Base-by-base conservation (phyloP, 2,888 invertebrate species). In the Caenorhabditis angaria region DNA sequence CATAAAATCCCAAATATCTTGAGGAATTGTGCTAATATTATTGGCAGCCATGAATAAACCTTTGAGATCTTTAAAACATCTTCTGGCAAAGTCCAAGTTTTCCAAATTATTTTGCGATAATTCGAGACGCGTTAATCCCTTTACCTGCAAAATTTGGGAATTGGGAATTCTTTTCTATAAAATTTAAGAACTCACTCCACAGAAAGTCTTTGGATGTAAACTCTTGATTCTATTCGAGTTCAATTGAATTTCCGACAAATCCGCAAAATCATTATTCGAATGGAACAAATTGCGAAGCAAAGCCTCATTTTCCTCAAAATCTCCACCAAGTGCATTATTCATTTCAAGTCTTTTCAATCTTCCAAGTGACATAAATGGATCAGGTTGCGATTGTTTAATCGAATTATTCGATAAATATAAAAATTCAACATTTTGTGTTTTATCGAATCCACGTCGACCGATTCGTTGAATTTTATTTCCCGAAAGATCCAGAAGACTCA, bases 361-460 rank as follows among this genome's bases (percentile, higher is more conserved):
- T 35, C 51, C 35, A 12, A 73, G 28, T 18, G 65, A 29, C 51
- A 60, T 65, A 12, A 73, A 69, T 24, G 73, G 73, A 32, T 73
- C 68, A 5, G 55, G 65, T 29, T 65, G 73, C 3, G 62, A 35
- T 25, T 68, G 65, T 2, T 54, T 18, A 32, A 81, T 77, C 28
- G 67, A 47, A 63, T 82, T 82, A 22, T 71, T 35, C 1, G 66
- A 55, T 54, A 82, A 51, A 55, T 82, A 76, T 41, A 82, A 55
- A 53, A 67, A 77, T 35, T 82, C 72, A 10, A 82, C 76, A 28
- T 76, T 68, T 12, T 68, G 61, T 18, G 65, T 63, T 10, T 80
- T 80, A 12, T 76, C 67, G 54, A 82, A 76, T 56, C 80, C 80
- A 20, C 79, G 73, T 10, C 70, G 66, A 55, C 76, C 76, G 29